These are phyloP conservation scores for Catajapyx aquilonaris DNA, from an alignment of 1,140 invertebrate genomes.

Conservation along the genomic window DNA sequence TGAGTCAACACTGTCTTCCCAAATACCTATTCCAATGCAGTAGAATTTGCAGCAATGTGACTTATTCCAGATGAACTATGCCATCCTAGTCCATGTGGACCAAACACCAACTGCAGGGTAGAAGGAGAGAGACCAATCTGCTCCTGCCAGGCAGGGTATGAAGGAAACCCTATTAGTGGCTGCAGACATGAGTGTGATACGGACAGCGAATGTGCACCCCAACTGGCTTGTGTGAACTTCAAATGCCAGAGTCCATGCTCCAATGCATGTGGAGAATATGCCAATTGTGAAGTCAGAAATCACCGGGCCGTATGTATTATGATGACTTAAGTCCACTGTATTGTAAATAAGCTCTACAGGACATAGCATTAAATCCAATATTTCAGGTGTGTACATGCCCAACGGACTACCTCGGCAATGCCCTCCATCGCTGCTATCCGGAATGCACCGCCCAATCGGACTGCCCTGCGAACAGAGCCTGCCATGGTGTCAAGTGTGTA, in stretches of 20 bases:
- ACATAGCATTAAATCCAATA: too few species aligned
- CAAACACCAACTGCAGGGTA: slow-evolving; percentile 56
- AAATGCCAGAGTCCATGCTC: slow-evolving; percentile 18
- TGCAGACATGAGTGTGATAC: slow-evolving; percentile 57
- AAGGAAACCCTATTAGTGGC: slow-evolving; percentile 47
- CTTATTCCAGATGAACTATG: slow-evolving; percentile 42
- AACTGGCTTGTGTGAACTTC: slow-evolving; percentile 16
- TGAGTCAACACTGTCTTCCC: slow-evolving; percentile 16
- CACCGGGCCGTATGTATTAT: slow-evolving; percentile 10
- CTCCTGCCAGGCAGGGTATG: slow-evolving; percentile 41
- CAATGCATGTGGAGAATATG: slow-evolving; percentile 14
- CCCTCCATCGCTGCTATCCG: slow-evolving; percentile 16
- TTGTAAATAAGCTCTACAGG: neutral
- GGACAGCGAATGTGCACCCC: slow-evolving; percentile 40
- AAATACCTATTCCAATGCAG: slow-evolving; percentile 1
- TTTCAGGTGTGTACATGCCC: slow-evolving; percentile 23
- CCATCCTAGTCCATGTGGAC: slow-evolving; percentile 53
- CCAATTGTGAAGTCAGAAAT: slow-evolving; percentile 13
- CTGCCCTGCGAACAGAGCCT: slow-evolving; percentile 26
- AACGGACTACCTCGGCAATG: slow-evolving; percentile 18
- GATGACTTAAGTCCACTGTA: slow-evolving; percentile 3
- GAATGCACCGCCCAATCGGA: slow-evolving; percentile 19
- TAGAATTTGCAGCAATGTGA: neutral
- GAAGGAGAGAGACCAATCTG: slow-evolving; percentile 53
- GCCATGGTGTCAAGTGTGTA: slow-evolving; percentile 51